phyloP scores from a whole-genome alignment of 2,113 vertebrate genomes.

The Gasterosteus aculeatus region DNA sequence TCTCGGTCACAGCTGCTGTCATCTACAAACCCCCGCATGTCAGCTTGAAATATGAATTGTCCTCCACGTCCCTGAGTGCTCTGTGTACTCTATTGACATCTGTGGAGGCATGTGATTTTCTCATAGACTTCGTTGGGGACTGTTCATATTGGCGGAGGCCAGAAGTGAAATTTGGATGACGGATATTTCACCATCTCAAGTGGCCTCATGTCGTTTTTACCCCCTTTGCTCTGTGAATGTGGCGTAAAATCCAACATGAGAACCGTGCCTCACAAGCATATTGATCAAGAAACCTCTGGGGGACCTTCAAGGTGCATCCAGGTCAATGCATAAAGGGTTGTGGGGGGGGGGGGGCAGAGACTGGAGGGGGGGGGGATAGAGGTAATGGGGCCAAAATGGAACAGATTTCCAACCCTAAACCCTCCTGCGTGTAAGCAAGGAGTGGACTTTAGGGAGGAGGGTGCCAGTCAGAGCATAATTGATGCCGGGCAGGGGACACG shows the following conservation, averaged over 20 bases:
- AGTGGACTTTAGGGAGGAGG: conserved; percentile 59
- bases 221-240: conserved; percentile 60
- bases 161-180: conserved; percentile 62
- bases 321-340: conserved; percentile 24
- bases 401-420: conserved; percentile 62
- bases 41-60: conserved; percentile 74
- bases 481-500: conserved; percentile 49
- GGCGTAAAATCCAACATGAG: conserved; percentile 41
- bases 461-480: conserved; percentile 72
- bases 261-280: conserved; percentile 34
- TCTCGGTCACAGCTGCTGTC: conserved; percentile 66
- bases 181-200: conserved; percentile 44
- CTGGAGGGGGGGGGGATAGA: not conserved
- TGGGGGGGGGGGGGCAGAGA: conserved; percentile 4
- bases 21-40: conserved; percentile 65
- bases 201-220: conserved; percentile 53
- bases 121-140: conserved; percentile 48
- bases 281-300: conserved; percentile 43
- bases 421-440: conserved; percentile 52
- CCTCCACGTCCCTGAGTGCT: conserved; percentile 64
- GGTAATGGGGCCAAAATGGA: conserved; percentile 62
- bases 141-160: conserved; percentile 38
- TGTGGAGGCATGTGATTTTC: conserved; percentile 56
- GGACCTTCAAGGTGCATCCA: conserved; percentile 46
- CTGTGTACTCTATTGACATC: conserved; percentile 60